phyloP scores from a whole-genome alignment of 1,140 invertebrate species.

The Spodoptera litura region DNA sequence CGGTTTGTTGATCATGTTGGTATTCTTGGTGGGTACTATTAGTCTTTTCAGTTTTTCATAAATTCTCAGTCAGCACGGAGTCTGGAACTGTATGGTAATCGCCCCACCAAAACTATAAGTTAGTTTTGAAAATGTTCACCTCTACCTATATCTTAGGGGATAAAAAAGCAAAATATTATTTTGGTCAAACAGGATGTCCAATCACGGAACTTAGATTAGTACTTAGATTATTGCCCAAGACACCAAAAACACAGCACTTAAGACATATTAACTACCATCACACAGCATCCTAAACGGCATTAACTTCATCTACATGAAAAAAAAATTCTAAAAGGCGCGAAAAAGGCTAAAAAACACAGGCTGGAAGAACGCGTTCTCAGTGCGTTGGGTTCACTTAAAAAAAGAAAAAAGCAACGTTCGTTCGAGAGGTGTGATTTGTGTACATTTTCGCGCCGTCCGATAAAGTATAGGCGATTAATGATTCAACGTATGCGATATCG shows the following conservation, averaged over 20 bases:
- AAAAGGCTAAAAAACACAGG: constrained; percentile 55
- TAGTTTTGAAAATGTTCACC: too few species aligned
- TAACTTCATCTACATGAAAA: constrained; percentile 62
- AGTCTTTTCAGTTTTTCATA: too few species aligned
- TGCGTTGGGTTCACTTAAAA: constrained; percentile 55
- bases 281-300: constrained; percentile 63
- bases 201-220: too few species aligned
- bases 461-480: constrained; percentile 71
- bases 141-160: too few species aligned
- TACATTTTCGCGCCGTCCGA: constrained; percentile 77
- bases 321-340: constrained; percentile 36
- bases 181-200: background rate
- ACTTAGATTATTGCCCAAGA: constrained; percentile 17
- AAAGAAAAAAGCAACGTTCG: constrained; percentile 62
- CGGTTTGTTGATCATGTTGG: too few species aligned
- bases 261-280: constrained; percentile 8
- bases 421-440: constrained; percentile 81
- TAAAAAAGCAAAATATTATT: too few species aligned
- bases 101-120: too few species aligned
- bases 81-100: too few species aligned
- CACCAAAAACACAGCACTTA: constrained; percentile 21
- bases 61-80: too few species aligned
- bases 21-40: too few species aligned
- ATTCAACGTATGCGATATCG: constrained; percentile 71
- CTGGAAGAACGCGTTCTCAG: constrained; percentile 67